phyloP scores from a whole-genome alignment of 92 coral and sea anemone species.

The Montipora capitata region DNA sequence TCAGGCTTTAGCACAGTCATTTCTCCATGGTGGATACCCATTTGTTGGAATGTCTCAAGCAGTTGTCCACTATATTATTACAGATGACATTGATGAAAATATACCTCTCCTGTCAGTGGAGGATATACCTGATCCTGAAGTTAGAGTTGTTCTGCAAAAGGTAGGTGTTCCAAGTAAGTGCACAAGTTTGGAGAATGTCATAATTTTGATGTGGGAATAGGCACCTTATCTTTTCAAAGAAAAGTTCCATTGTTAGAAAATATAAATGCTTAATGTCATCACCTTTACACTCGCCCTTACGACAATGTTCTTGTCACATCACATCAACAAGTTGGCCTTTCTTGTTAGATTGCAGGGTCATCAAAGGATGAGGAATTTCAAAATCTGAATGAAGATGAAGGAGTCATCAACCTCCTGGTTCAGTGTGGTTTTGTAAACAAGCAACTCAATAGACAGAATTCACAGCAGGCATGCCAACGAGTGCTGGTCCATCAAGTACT shows the following conservation, averaged over 20 bases:
- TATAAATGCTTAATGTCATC: neutral
- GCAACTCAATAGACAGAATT: too few relatives aligned
- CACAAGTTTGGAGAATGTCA: too few relatives aligned
- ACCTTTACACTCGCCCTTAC: neutral
- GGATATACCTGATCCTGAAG: conserved; percentile 65
- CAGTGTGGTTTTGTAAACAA: too few relatives aligned
- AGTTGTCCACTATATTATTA: conserved; percentile 5
- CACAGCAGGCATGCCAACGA: too few relatives aligned
- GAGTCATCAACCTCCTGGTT: conserved; percentile 45
- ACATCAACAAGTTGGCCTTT: conserved; percentile 1
- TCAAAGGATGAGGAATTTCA: conserved; percentile 63
- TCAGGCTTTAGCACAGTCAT: neutral
- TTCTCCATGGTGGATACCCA: neutral
- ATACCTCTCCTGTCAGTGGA: conserved; percentile 43
- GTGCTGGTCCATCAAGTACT: too few relatives aligned
- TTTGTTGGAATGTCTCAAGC: conserved; percentile 17
- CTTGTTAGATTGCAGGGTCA: conserved; percentile 22
- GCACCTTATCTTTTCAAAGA: neutral
- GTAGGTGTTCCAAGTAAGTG: conserved; percentile 20
- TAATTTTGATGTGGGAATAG: too few relatives aligned
- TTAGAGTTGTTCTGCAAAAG: conserved; percentile 50
- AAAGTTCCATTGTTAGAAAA: neutral
- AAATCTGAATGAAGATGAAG: conserved; percentile 57
- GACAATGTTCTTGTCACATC: neutral
- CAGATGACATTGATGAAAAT: conserved; percentile 55